phyloP scores from a whole-genome alignment of 2,113 vertebrate species.

The Phyllostomus hastatus region DNA sequence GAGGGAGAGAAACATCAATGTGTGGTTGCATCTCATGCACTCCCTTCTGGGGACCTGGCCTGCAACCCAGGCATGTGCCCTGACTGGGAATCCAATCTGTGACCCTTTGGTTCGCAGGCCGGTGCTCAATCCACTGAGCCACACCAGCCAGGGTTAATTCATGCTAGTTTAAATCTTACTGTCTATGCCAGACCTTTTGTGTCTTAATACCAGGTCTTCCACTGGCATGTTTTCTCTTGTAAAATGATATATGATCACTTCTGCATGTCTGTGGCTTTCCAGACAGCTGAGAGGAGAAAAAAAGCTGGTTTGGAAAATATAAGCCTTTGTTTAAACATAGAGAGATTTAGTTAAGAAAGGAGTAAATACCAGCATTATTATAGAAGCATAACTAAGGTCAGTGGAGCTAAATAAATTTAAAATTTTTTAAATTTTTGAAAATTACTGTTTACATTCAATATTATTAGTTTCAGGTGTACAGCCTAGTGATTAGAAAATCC shows the following conservation, averaged over 20 bases:
- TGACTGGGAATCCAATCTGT: no score
- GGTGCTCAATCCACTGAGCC: no score
- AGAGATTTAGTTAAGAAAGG: constrained; percentile 8
- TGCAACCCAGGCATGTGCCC: no score
- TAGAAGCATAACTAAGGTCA: neutral
- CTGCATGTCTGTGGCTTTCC: neutral
- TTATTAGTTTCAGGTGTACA: neutral
- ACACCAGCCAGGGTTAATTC: neutral
- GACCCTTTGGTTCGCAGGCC: no score
- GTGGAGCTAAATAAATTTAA: neutral
- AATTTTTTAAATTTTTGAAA: neutral
- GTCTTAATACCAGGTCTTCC: neutral
- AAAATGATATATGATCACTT: neutral
- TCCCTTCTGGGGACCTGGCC: no score
- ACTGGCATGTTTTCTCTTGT: neutral
- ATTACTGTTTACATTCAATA: neutral
- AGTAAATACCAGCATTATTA: neutral
- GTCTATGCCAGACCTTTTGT: neutral
- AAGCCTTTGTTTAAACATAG: constrained; percentile 20
- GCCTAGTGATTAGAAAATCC: neutral
- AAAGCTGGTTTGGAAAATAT: neutral
- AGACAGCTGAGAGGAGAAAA: neutral
- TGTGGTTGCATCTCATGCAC: no score
- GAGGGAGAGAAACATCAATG: no score
- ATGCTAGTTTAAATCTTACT: neutral